Conservation (phyloP, 1,140 invertebrate genomes). For the Penaeus japonicus region DNA sequence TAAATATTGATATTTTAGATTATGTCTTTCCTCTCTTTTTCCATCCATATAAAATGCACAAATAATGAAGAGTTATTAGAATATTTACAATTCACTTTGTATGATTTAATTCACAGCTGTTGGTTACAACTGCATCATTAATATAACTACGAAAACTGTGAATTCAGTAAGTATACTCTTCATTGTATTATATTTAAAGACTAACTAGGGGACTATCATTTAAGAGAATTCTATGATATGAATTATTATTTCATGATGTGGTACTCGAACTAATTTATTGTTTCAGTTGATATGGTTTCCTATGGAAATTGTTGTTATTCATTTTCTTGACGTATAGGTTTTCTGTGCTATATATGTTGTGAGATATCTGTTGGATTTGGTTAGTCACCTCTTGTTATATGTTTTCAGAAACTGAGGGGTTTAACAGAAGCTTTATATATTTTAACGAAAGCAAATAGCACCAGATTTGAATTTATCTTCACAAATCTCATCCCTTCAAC, state of each 20-base stretch:
- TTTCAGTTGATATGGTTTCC: too few species aligned
- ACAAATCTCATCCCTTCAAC: slow-evolving; percentile 87
- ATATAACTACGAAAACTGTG: slow-evolving; percentile 83
- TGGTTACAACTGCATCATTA: slow-evolving; percentile 85
- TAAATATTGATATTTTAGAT: too few species aligned
- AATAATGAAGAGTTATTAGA: neutral
- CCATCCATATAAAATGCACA: too few species aligned
- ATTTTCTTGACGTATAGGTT: too few species aligned
- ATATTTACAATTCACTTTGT: neutral
- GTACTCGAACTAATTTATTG: too few species aligned
- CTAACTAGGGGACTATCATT: too few species aligned
- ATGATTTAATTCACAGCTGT: slow-evolving; percentile 74
- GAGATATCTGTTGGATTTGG: too few species aligned
- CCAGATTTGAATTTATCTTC: slow-evolving; percentile 96
- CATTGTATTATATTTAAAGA: neutral
- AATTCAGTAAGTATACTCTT: slow-evolving; percentile 75
- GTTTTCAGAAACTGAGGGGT: slow-evolving; percentile 77
- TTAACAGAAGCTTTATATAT: slow-evolving; percentile 89
- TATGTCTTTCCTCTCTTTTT: neutral
- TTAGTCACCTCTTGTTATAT: neutral
- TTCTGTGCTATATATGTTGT: too few species aligned
- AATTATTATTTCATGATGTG: too few species aligned
- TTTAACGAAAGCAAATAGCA: slow-evolving; percentile 81
- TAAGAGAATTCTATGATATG: too few species aligned
- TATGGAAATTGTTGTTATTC: too few species aligned